phyloP scores from a whole-genome alignment of 2,888 invertebrate genomes.

The Meghimatium bilineatum region DNA sequence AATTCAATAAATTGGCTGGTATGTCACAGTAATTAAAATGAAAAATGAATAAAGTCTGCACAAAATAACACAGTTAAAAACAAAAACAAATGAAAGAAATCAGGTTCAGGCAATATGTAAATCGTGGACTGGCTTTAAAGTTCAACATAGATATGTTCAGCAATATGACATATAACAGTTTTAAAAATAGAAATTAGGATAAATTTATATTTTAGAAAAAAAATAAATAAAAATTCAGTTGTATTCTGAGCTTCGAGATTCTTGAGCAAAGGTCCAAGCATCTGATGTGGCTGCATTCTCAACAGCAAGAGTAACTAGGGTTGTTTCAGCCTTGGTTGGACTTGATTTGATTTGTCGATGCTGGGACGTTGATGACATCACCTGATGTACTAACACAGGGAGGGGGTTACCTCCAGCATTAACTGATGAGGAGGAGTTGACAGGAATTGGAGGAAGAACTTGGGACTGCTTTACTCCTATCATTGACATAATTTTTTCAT shows the following conservation, averaged over 20 bases:
- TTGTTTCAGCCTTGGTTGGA: constrained; percentile 56
- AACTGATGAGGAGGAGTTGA: constrained; percentile 16
- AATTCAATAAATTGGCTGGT: no score
- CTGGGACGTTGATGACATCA: constrained; percentile 51
- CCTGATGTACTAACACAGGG: constrained; percentile 58
- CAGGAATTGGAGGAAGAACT: constrained; percentile 57
- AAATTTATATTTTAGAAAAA: not conserved
- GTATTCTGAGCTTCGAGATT: constrained; percentile 68
- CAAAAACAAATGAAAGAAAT: not conserved
- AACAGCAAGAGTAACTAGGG: constrained; percentile 67
- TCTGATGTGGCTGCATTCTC: constrained; percentile 63
- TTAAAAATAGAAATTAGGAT: not conserved
- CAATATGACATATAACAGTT: not conserved
- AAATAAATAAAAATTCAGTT: constrained; percentile 47
- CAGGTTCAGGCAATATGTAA: not conserved
- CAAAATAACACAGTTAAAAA: no score
- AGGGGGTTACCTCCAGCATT: constrained; percentile 4
- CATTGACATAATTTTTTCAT: constrained; percentile 15
- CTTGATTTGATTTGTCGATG: constrained; percentile 50
- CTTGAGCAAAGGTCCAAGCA: constrained; percentile 61
- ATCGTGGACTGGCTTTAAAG: not conserved
- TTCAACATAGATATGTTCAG: not conserved
- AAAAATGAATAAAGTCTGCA: no score
- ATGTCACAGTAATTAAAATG: no score
- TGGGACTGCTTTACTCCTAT: constrained; percentile 52